Evolutionary conservation across 2,113 vertebrate species (phyloP).

Genomic region (Struthidea cinerea): DNA sequence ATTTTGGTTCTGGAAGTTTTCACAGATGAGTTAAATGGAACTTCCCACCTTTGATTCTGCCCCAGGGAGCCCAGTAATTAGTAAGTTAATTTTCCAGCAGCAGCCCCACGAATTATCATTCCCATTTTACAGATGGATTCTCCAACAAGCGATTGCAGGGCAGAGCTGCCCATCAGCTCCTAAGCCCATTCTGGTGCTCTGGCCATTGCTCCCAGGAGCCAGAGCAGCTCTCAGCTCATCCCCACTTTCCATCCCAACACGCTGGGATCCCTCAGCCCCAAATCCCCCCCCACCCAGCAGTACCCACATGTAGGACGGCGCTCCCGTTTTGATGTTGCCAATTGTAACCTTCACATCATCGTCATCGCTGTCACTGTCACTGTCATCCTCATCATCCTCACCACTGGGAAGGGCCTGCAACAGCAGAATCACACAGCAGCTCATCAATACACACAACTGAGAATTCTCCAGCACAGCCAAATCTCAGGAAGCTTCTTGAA

Average conservation of each 20-base stretch:
- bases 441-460: background rate
- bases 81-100: background rate
- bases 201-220: background rate
- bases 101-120: background rate
- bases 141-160: background rate
- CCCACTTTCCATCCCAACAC: accelerated
- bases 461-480: background rate
- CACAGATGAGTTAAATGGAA: background rate
- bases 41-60: background rate
- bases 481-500: background rate
- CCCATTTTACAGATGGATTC: background rate
- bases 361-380: conserved; percentile 69
- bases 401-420: conserved; percentile 65
- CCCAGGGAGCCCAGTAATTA: background rate
- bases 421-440: background rate
- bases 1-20: background rate
- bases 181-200: accelerated
- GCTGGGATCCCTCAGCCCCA: background rate
- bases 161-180: background rate
- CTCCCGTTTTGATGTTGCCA: conserved; percentile 76
- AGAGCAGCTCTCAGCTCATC: background rate
- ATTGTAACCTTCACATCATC: conserved; percentile 77
- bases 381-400: conserved; percentile 73
- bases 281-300: accelerated
- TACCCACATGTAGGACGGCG: conserved; percentile 71